A percentile compares a stretch with the other conserved stretches of the same genome.
phyloP scores from a whole-genome alignment of 2,888 invertebrate species.

The Aricia artaxerxes region DNA sequence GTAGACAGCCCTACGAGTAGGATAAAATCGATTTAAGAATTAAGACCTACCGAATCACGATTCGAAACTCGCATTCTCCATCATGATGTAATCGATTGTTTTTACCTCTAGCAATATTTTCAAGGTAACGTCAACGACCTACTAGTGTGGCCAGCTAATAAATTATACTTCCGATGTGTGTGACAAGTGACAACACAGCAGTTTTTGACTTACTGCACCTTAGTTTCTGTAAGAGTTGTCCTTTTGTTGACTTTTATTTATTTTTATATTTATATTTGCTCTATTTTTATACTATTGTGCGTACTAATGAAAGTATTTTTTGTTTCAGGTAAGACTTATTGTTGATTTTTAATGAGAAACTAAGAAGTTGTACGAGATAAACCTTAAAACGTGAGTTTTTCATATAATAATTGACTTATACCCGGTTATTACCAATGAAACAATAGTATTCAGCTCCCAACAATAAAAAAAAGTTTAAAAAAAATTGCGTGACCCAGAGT shows the following conservation, averaged over 20 bases:
- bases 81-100: slow-evolving; percentile 57
- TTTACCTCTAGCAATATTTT: slow-evolving; percentile 55
- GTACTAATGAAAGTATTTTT: slow-evolving; percentile 17
- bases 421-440: too few relatives aligned
- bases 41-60: slow-evolving; percentile 6
- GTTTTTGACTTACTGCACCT: not conserved
- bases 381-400: not conserved
- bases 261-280: not conserved
- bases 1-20: not conserved
- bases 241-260: too few relatives aligned
- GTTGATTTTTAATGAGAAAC: not conserved
- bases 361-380: not conserved
- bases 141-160: not conserved
- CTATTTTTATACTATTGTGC: not conserved
- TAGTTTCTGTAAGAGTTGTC: too few relatives aligned
- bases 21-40: not conserved
- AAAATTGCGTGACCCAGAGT: not conserved
- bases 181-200: slow-evolving; percentile 33
- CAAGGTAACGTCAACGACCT: slow-evolving; percentile 64
- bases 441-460: not conserved
- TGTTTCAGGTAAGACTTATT: slow-evolving; percentile 29
- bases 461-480: not conserved
- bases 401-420: too few relatives aligned
- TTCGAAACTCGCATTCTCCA: not conserved
- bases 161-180: slow-evolving; percentile 44